These are phyloP conservation scores for Solenodon paradoxus DNA, from an alignment of 2,113 vertebrate genomes.

Conservation along the genomic window DNA sequence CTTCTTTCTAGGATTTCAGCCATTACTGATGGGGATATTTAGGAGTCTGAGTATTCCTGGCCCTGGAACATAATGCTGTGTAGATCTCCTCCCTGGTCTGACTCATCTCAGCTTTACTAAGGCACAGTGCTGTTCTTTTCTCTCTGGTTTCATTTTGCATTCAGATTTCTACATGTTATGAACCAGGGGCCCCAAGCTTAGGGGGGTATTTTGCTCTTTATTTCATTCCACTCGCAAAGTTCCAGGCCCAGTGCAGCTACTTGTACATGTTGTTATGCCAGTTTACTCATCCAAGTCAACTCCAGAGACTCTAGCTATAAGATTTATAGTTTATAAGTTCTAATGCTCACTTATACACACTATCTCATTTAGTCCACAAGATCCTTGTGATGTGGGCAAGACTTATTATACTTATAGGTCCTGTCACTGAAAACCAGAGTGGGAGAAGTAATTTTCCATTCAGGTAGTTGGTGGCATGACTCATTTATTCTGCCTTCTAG, in stretches of 20 bases:
- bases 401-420: not conserved
- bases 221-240: not conserved
- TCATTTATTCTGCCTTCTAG: not conserved
- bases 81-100: not conserved
- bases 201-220: not conserved
- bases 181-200: not conserved
- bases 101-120: not conserved
- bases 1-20: constrained; percentile 27
- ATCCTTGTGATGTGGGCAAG: not conserved
- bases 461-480: not conserved
- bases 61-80: not conserved
- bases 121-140: not conserved
- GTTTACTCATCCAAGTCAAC: not conserved
- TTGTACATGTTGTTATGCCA: not conserved
- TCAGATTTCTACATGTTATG: not conserved
- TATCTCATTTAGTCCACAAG: constrained; percentile 41
- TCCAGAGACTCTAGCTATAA: not conserved
- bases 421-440: not conserved
- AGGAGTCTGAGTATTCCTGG: not conserved
- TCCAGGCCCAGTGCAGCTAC: not conserved
- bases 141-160: constrained; percentile 5
- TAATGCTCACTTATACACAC: not conserved
- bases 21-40: constrained; percentile 18
- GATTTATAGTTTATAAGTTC: not conserved
- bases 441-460: not conserved